Evolutionary conservation across 37 sponge, comb jelly and placozoan genomes (phyloP).

Genomic region (Hexactinellida sp.): DNA sequence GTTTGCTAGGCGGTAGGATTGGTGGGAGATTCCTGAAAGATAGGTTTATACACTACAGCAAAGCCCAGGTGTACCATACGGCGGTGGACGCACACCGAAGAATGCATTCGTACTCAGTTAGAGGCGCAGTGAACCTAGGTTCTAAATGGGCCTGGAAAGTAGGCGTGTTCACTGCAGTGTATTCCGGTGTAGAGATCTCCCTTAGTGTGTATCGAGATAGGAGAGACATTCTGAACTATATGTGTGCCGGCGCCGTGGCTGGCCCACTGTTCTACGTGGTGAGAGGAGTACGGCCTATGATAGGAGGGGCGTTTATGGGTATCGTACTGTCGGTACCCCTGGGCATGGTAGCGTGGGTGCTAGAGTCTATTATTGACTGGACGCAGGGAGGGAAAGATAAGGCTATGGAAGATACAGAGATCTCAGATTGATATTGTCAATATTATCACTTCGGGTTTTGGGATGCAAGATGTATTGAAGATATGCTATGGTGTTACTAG

Average conservation of each 20-base stretch:
- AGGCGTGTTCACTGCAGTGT: not conserved
- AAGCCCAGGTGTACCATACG: not conserved
- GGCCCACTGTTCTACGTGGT: not conserved
- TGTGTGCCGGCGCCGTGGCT: not conserved
- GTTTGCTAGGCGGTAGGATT: not conserved
- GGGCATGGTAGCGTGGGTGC: not conserved
- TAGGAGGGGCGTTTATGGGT: not conserved
- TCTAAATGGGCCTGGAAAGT: slow-evolving; percentile 8
- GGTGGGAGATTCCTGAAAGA: not conserved
- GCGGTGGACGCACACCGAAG: not conserved
- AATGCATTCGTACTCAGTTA: slow-evolving; percentile 12
- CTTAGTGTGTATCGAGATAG: not conserved
- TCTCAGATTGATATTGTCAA: not conserved
- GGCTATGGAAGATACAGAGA: not conserved
- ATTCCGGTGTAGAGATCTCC: not conserved
- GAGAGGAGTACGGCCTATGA: not conserved
- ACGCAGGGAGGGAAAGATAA: not conserved
- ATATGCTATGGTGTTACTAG: not conserved
- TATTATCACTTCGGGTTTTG: not conserved
- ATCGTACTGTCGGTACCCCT: not conserved
- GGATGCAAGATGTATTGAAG: not conserved
- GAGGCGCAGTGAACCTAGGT: not conserved
- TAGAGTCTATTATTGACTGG: not conserved
- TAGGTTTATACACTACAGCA: not conserved
- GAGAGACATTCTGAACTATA: not conserved